Percentiles rank a stretch among this genome's conserved stretches.
Evolutionary conservation across 2,113 vertebrate genomes (phyloP).

Genomic region (Rattus rattus): DNA sequence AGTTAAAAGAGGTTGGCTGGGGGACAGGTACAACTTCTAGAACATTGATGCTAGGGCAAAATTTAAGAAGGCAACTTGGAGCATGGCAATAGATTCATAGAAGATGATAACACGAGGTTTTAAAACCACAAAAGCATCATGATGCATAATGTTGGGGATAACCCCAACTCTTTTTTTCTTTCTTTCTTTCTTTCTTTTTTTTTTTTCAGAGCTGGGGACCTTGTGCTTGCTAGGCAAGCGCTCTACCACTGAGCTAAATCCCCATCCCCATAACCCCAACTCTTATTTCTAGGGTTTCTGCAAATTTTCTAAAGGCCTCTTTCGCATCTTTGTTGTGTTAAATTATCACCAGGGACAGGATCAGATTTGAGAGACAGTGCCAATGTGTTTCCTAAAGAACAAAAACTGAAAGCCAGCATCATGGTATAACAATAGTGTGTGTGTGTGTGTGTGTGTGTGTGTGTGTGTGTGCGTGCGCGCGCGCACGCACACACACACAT

Average conservation of each 20-base stretch:
- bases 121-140: neutral
- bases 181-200: no score
- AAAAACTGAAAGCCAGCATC: neutral
- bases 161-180: neutral
- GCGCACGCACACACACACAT: no score
- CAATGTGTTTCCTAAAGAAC: neutral
- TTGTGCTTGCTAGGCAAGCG: no score
- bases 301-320: neutral
- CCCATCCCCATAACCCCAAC: neutral
- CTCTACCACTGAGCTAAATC: no score
- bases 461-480: neutral
- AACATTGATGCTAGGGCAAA: neutral
- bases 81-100: neutral
- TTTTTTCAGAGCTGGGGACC: no score
- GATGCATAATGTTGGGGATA: neutral
- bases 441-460: neutral
- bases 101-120: neutral
- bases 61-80: neutral
- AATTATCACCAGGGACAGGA: neutral
- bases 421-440: neutral
- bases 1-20: neutral
- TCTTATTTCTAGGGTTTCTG: neutral
- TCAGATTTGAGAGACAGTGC: neutral
- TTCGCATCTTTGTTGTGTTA: neutral
- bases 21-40: neutral